Percentiles rank a stretch among this genome's conserved stretches.
Evolutionary conservation across 2,797 vertebrate genomes (phyloP).

Genomic region (Ataeniobius toweri): DNA sequence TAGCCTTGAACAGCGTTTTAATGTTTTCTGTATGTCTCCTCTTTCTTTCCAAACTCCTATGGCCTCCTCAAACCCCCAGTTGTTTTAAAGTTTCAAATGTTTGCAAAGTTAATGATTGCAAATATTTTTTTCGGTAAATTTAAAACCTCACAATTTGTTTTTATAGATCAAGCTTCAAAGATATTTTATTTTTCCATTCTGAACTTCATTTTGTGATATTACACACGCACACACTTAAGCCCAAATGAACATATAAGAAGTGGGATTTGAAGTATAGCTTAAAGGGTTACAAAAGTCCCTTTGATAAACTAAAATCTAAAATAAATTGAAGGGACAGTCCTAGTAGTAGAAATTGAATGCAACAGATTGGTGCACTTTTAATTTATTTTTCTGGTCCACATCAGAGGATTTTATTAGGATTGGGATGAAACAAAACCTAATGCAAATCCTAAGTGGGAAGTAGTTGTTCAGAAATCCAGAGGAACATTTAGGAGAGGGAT

Average conservation of each 20-base stretch:
- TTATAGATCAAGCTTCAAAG: not conserved
- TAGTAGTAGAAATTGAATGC: not conserved
- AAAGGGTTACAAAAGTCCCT: not conserved
- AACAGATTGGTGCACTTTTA: not conserved
- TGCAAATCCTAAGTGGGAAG: not conserved
- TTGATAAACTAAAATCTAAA: not conserved
- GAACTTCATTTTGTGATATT: not conserved
- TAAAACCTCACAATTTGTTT: too few species aligned
- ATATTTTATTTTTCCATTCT: not conserved
- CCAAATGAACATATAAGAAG: not conserved
- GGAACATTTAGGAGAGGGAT: not conserved
- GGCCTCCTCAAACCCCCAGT: too few species aligned
- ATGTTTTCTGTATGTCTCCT: too few species aligned
- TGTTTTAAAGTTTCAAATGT: too few species aligned
- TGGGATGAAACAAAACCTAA: not conserved
- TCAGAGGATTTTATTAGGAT: not conserved
- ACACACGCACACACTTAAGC: not conserved
- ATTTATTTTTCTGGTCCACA: not conserved
- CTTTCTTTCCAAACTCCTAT: too few species aligned
- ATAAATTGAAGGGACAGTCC: not conserved
- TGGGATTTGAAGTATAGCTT: not conserved
- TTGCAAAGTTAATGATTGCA: too few species aligned
- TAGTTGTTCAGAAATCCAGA: constrained; percentile 1
- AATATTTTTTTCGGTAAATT: too few species aligned
- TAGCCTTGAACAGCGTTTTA: too few species aligned